Percentiles rank a stretch among this genome's conserved stretches.
Evolutionary conservation across 2,888 invertebrate genomes (phyloP).

Genomic region (Lithophane semibrunnea): DNA sequence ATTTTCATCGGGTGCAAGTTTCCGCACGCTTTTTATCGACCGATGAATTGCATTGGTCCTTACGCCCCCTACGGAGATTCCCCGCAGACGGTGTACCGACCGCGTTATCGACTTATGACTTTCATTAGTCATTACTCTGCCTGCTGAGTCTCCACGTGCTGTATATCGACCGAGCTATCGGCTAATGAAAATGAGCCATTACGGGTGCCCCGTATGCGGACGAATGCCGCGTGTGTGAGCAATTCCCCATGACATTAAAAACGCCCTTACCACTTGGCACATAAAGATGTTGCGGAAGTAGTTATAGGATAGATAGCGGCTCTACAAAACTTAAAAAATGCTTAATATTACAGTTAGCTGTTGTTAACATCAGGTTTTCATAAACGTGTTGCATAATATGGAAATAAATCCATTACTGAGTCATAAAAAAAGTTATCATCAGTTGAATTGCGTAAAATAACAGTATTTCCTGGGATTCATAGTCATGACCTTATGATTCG

Average conservation of each 20-base stretch:
- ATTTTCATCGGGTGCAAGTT: no score
- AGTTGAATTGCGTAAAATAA: background rate
- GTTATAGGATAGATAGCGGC: no score
- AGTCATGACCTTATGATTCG: background rate
- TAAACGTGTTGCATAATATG: background rate
- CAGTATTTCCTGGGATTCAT: conserved; percentile 4
- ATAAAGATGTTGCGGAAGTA: background rate
- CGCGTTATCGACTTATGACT: no score
- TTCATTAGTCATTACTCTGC: no score
- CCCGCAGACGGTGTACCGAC: no score
- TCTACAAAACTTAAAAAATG: background rate
- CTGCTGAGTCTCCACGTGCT: no score
- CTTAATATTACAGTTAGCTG: background rate
- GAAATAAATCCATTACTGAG: background rate
- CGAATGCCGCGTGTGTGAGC: background rate
- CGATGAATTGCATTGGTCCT: no score
- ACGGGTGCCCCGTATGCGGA: background rate
- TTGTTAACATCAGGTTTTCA: background rate
- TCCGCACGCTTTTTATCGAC: no score
- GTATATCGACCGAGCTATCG: no score
- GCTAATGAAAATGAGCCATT: no score
- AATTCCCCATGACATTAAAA: background rate
- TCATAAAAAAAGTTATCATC: background rate
- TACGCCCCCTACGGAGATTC: no score
- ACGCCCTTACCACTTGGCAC: background rate